phyloP scores from a whole-genome alignment of 92 coral and sea anemone genomes.

The Palythoa caribaeorum region DNA sequence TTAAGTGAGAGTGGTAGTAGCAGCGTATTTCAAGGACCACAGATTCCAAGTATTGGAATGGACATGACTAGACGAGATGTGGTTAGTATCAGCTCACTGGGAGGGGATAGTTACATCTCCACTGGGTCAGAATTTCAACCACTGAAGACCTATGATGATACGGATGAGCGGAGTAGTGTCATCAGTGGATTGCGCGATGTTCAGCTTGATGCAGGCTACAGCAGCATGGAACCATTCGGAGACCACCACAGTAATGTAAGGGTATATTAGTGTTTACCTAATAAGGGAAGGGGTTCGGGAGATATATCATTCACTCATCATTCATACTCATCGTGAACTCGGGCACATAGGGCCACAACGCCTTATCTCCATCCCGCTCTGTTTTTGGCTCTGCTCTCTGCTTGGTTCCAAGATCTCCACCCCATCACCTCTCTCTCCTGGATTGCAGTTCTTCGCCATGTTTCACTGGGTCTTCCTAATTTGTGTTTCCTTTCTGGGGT shows the following conservation, averaged over 20 bases:
- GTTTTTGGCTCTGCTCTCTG: too few relatives aligned
- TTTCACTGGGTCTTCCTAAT: too few relatives aligned
- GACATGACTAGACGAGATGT: neutral
- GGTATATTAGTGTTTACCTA: neutral
- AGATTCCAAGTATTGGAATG: neutral
- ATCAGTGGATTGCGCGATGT: slow-evolving; percentile 63
- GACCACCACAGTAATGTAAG: slow-evolving; percentile 34
- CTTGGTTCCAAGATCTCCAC: too few relatives aligned
- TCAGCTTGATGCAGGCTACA: slow-evolving; percentile 39
- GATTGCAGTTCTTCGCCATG: too few relatives aligned
- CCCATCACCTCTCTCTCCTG: too few relatives aligned
- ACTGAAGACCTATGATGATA: slow-evolving; percentile 56
- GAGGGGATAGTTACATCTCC: slow-evolving; percentile 25
- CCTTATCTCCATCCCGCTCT: too few relatives aligned
- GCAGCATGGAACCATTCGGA: slow-evolving; percentile 37
- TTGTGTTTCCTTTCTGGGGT: too few relatives aligned
- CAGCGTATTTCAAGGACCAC: neutral
- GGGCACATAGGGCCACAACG: too few relatives aligned
- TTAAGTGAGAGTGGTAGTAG: neutral
- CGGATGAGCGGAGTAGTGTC: slow-evolving; percentile 67
- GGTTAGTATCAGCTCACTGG: neutral
- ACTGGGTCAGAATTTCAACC: slow-evolving; percentile 66
- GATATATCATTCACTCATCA: neutral
- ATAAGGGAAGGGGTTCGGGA: neutral
- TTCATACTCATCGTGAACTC: too few relatives aligned